These are phyloP conservation scores for Margaritifera margaritifera DNA, from an alignment of 2,888 invertebrate genomes.

Conservation along the genomic window DNA sequence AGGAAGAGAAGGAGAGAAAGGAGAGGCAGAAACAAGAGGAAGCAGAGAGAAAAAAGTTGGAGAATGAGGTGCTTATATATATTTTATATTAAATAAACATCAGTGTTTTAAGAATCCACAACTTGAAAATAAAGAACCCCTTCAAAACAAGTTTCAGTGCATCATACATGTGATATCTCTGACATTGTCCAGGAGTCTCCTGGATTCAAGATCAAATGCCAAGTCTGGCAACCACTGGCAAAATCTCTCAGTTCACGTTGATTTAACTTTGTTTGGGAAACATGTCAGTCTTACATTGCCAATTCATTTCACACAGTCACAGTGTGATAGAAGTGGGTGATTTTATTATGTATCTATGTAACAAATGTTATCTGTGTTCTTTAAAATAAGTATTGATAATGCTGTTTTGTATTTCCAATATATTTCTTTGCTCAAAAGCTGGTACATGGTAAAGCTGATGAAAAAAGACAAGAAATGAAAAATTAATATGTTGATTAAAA, in stretches of 20 bases:
- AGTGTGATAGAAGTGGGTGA: background rate
- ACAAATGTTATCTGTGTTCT: no score
- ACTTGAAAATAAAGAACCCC: no score
- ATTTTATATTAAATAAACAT: no score
- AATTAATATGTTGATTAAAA: no score
- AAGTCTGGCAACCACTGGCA: no score
- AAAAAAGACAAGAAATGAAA: no score
- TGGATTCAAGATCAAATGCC: background rate
- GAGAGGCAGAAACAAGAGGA: slow-evolving; percentile 53
- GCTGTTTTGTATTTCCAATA: no score
- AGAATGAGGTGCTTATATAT: slow-evolving; percentile 50
- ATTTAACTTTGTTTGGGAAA: background rate
- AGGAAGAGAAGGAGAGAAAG: slow-evolving; percentile 51
- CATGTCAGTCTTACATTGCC: background rate
- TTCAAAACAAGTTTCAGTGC: background rate
- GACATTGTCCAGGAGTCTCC: background rate
- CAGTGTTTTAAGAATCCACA: no score
- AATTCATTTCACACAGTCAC: background rate
- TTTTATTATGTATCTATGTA: background rate
- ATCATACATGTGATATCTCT: no score
- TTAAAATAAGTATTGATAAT: no score
- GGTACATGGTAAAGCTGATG: no score
- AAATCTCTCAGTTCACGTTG: background rate
- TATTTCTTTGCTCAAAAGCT: no score
- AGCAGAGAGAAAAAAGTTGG: slow-evolving; percentile 52